These are phyloP conservation scores for Sigmodon hispidus DNA, from an alignment of 2,113 vertebrate genomes.

Conservation along the genomic window DNA sequence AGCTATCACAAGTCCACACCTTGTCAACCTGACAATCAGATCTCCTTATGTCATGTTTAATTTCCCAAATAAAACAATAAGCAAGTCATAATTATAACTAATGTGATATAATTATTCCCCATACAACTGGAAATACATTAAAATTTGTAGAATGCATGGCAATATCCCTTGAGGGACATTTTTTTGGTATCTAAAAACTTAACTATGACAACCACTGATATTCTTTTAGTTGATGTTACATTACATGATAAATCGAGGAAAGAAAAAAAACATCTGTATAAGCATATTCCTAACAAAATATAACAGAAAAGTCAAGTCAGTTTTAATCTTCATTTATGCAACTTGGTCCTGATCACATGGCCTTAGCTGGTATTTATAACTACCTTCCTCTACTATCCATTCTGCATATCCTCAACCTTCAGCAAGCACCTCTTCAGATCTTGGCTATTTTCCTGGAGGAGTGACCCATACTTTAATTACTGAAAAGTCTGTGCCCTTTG, in stretches of 20 bases:
- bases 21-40: not conserved
- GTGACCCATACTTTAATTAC: not conserved
- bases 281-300: not conserved
- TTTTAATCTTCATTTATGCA: not conserved
- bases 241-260: not conserved
- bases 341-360: not conserved
- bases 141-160: not conserved
- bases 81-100: not conserved
- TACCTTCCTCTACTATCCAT: not conserved
- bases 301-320: not conserved
- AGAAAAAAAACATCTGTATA: not conserved
- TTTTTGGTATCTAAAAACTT: not conserved
- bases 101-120: not conserved
- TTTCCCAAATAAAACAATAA: not conserved
- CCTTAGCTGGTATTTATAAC: not conserved
- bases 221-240: not conserved
- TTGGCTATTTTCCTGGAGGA: not conserved
- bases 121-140: not conserved
- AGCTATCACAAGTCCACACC: not conserved
- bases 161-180: not conserved
- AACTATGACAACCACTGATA: not conserved
- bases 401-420: not conserved
- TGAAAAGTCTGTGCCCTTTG: not conserved
- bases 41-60: not conserved
- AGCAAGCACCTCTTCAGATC: not conserved